Conservation (phyloP, 2,797 vertebrate genomes). For the Buceros bicornis region DNA sequence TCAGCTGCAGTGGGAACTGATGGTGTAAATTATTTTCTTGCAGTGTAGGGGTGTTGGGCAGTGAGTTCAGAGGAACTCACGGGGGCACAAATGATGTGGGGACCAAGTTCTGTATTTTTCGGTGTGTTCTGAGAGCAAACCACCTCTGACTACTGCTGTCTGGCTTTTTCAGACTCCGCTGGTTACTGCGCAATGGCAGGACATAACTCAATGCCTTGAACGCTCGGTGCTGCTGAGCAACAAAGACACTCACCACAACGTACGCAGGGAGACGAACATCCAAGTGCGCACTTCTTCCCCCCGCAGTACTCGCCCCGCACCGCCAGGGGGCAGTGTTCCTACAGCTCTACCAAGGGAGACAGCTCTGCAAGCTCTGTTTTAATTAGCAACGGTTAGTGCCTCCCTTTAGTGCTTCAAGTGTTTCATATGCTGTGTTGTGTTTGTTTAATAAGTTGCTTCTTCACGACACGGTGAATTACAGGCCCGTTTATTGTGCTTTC, state of each 20-base stretch:
- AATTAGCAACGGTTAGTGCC: neutral
- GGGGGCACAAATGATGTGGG: neutral
- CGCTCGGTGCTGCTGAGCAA: neutral
- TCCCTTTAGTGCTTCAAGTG: neutral
- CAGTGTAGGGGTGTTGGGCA: neutral
- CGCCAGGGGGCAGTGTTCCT: conserved; percentile 63
- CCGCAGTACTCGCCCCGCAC: neutral
- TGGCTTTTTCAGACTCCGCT: neutral
- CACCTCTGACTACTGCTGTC: neutral
- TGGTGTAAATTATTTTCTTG: neutral
- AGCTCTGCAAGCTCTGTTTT: neutral
- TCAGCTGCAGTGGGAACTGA: neutral
- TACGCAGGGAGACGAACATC: neutral
- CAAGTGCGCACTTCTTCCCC: neutral
- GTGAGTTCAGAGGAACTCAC: neutral
- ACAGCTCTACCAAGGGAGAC: neutral
- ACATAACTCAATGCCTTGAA: neutral
- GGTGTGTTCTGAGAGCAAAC: neutral
- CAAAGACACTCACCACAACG: neutral
- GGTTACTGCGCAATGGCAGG: neutral
- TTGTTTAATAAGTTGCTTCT: conserved; percentile 35
- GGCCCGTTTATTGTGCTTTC: neutral
- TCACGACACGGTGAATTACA: neutral
- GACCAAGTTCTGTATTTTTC: neutral
- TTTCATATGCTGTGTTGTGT: neutral